A percentile compares a stretch with the other conserved stretches of the same genome.
Evolutionary conservation across 2,113 vertebrate genomes (phyloP).

Genomic region (Coregonus clupeaformis): DNA sequence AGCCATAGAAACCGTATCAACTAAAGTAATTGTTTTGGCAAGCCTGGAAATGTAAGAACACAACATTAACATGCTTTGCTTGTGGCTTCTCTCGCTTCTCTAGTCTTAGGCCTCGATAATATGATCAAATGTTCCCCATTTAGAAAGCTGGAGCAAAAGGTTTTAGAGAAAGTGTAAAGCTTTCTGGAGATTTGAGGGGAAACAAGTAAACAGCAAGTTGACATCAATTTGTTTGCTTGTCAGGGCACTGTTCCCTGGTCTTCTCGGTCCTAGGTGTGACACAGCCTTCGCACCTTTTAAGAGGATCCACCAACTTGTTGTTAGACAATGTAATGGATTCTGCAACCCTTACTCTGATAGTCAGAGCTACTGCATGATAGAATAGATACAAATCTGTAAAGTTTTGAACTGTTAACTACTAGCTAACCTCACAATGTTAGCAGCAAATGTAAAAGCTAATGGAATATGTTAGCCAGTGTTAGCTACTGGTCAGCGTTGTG

Average conservation of each 20-base stretch:
- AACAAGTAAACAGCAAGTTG: not conserved
- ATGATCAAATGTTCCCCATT: conserved; percentile 42
- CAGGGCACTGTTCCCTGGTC: not conserved
- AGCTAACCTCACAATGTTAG: too few species aligned
- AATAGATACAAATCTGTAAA: not conserved
- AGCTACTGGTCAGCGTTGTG: too few species aligned
- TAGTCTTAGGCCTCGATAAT: conserved; percentile 29
- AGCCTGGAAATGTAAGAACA: conserved; percentile 68
- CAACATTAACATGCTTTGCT: conserved; percentile 58
- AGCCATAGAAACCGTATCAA: conserved; percentile 69
- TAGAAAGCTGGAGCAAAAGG: not conserved
- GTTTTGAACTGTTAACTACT: not conserved
- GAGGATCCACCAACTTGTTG: too few species aligned
- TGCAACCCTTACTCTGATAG: not conserved
- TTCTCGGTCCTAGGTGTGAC: not conserved
- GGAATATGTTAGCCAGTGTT: too few species aligned
- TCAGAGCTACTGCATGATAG: not conserved
- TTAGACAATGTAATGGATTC: not conserved
- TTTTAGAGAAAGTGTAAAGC: not conserved
- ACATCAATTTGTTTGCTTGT: not conserved
- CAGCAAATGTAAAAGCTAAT: too few species aligned
- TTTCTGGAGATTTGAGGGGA: not conserved
- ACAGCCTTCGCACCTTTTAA: too few species aligned
- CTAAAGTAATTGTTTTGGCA: conserved; percentile 71
- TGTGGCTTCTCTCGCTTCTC: conserved; percentile 16